phyloP scores from a whole-genome alignment of 2,113 vertebrate genomes.

The Cynopterus brachyotis region DNA sequence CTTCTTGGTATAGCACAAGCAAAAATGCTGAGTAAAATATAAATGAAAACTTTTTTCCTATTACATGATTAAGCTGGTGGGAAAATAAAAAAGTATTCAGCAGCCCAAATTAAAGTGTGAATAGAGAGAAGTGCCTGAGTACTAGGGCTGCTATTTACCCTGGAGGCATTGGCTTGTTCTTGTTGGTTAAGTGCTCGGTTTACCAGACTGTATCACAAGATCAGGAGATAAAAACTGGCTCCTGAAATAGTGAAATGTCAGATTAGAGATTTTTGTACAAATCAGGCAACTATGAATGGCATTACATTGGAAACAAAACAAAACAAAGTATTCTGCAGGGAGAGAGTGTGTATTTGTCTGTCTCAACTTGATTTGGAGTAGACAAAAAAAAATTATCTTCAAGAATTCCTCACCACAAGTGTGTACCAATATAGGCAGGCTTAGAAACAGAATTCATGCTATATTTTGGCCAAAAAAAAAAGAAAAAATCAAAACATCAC shows the following conservation, averaged over 20 bases:
- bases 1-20: slow-evolving; percentile 52
- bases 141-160: background rate
- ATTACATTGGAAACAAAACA: background rate
- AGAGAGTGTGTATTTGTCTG: background rate
- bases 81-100: slow-evolving; percentile 51
- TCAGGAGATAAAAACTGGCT: background rate
- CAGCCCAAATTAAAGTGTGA: slow-evolving; percentile 12
- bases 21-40: slow-evolving; percentile 70
- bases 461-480: background rate
- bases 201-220: background rate
- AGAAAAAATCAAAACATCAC: background rate
- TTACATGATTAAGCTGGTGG: slow-evolving; percentile 25
- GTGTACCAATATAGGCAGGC: background rate
- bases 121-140: background rate
- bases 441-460: background rate
- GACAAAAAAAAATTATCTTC: background rate
- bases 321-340: background rate
- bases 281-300: background rate
- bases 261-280: background rate
- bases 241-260: background rate
- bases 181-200: background rate
- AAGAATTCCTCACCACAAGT: background rate
- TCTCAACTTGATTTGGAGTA: background rate
- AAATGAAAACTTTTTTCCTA: slow-evolving; percentile 35
- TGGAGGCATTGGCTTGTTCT: background rate